phyloP scores from a whole-genome alignment of 2,797 vertebrate genomes.

The Passerculus sandwichensis region DNA sequence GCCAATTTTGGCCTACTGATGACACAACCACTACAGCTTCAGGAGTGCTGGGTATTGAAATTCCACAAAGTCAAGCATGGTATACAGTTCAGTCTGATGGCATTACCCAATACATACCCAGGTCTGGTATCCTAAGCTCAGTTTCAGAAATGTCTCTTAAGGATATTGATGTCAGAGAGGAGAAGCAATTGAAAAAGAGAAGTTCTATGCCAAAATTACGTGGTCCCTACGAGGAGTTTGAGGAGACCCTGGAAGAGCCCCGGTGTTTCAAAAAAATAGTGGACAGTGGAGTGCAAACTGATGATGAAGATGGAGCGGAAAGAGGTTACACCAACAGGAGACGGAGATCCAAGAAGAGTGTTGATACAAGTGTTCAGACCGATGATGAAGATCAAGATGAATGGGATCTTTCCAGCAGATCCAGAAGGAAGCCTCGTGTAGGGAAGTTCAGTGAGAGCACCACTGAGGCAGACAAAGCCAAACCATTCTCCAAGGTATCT shows the following conservation, averaged over 20 bases:
- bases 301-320: slow-evolving; percentile 92
- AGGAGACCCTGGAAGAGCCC: slow-evolving; percentile 75
- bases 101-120: slow-evolving; percentile 79
- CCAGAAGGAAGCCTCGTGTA: slow-evolving; percentile 86
- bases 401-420: slow-evolving; percentile 90
- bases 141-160: slow-evolving; percentile 83
- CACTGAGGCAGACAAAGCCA: slow-evolving; percentile 83
- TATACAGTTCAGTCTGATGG: slow-evolving; percentile 82
- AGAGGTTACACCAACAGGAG: slow-evolving; percentile 86
- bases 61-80: slow-evolving; percentile 81
- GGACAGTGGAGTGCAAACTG: slow-evolving; percentile 95
- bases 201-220: slow-evolving; percentile 79
- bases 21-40: slow-evolving; percentile 83
- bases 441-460: slow-evolving; percentile 85
- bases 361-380: slow-evolving; percentile 93
- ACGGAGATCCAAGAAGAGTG: slow-evolving; percentile 87
- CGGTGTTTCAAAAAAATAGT: slow-evolving; percentile 86
- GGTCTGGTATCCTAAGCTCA: slow-evolving; percentile 77
- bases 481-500: slow-evolving; percentile 88
- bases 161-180: slow-evolving; percentile 84
- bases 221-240: slow-evolving; percentile 83
- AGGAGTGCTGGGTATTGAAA: slow-evolving; percentile 78
- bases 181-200: slow-evolving; percentile 83
- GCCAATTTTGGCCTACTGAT: slow-evolving; percentile 92
- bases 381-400: slow-evolving; percentile 98